Evolutionary conservation across 2,797 vertebrate species (phyloP).

Genomic region (Schizothorax lantsangensis): DNA sequence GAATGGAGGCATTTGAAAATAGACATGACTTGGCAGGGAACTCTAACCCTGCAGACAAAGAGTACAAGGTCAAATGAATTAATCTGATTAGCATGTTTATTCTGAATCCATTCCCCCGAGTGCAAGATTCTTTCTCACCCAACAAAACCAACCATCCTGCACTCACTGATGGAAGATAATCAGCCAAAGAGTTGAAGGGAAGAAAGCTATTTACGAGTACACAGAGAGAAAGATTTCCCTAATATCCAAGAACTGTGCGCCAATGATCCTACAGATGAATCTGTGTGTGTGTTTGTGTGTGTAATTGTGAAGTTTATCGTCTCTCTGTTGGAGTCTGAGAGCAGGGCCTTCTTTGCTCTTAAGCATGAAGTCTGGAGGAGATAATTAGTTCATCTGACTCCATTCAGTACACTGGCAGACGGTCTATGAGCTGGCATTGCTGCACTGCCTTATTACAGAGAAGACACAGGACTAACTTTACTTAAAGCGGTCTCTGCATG

Average conservation of each 20-base stretch:
- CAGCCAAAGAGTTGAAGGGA: conserved; percentile 16
- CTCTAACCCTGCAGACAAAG: conserved; percentile 63
- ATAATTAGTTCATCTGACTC: conserved; percentile 63
- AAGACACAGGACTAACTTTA: conserved; percentile 9
- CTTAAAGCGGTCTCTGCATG: neutral
- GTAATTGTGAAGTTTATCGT: conserved; percentile 31
- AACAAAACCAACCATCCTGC: conserved; percentile 36
- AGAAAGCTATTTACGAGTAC: neutral
- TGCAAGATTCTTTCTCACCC: conserved; percentile 38
- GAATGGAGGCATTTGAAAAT: conserved; percentile 31
- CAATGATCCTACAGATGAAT: conserved; percentile 26
- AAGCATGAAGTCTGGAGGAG: conserved; percentile 57
- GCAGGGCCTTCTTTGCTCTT: conserved; percentile 45
- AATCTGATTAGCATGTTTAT: conserved; percentile 67
- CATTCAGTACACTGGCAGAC: conserved; percentile 54
- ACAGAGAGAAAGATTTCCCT: neutral
- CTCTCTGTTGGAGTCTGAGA: conserved; percentile 52
- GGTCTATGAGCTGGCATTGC: conserved; percentile 48
- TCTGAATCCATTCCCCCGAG: conserved; percentile 47
- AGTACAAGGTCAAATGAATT: conserved; percentile 61
- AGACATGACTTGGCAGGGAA: conserved; percentile 56
- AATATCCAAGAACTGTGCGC: conserved; percentile 34
- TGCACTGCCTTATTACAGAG: conserved; percentile 45
- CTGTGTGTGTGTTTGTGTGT: conserved; percentile 37
- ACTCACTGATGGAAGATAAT: conserved; percentile 22